phyloP scores from a whole-genome alignment of 2,113 vertebrate genomes.

The Capra hircus region DNA sequence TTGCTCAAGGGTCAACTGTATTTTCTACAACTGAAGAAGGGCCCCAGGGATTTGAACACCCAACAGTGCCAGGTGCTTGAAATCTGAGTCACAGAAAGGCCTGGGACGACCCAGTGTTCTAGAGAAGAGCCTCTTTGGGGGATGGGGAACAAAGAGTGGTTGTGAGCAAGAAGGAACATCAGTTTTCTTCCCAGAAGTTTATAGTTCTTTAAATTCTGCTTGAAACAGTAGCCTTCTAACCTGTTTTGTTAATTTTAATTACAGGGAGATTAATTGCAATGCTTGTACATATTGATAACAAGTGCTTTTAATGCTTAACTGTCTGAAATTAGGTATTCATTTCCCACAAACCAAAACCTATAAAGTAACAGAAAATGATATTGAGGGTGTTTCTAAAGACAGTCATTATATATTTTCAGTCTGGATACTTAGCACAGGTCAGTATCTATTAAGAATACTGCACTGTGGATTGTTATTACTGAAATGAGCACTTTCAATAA shows the following conservation, averaged over 20 bases:
- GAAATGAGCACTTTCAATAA: background rate
- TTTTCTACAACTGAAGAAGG: constrained; percentile 28
- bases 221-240: background rate
- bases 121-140: background rate
- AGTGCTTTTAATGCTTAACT: background rate
- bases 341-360: background rate
- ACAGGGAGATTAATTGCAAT: background rate
- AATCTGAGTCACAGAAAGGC: background rate
- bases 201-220: constrained; percentile 18
- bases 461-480: background rate
- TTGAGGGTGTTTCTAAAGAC: background rate
- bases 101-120: background rate
- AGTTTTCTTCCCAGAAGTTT: background rate
- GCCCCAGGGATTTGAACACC: background rate
- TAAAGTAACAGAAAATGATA: background rate
- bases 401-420: background rate
- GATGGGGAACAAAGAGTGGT: background rate
- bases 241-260: background rate
- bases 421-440: background rate
- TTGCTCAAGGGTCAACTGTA: background rate
- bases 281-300: background rate
- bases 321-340: background rate
- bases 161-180: background rate
- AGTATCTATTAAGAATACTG: background rate
- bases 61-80: constrained; percentile 30